A percentile compares a stretch with the other conserved stretches of the same genome.
phyloP scores from a whole-genome alignment of 2,113 vertebrate species.

The Morone chrysops region DNA sequence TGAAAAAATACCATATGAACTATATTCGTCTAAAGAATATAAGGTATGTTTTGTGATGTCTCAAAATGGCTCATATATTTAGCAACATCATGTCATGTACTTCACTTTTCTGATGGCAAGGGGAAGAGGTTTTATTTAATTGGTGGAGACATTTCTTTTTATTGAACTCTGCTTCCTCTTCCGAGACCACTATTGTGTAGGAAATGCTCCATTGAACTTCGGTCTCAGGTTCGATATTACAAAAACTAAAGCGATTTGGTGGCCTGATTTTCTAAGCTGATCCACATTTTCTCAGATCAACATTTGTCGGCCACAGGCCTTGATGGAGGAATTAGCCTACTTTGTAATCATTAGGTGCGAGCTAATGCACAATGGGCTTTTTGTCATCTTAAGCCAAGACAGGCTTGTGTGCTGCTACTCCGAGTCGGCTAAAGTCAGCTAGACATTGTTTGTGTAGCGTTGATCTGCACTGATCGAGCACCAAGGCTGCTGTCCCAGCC shows the following conservation, averaged over 20 bases:
- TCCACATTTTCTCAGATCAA: conserved; percentile 72
- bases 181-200: conserved; percentile 21
- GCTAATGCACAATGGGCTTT: conserved; percentile 63
- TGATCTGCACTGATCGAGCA: conserved; percentile 15
- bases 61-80: neutral
- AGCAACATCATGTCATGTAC: neutral
- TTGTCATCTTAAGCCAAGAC: conserved; percentile 56
- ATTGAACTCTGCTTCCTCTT: neutral
- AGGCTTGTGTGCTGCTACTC: conserved; percentile 17
- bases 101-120: neutral
- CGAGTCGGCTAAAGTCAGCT: conserved; percentile 44
- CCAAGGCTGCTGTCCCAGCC: neutral
- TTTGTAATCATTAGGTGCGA: conserved; percentile 62
- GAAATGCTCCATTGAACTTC: conserved; percentile 43
- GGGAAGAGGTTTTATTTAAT: neutral
- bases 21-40: neutral
- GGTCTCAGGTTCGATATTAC: conserved; percentile 50
- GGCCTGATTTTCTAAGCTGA: conserved; percentile 66
- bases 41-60: neutral
- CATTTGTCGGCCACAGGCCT: conserved; percentile 50
- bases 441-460: conserved; percentile 48
- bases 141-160: conserved; percentile 8
- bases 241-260: conserved; percentile 62
- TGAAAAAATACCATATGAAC: neutral
- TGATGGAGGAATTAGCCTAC: conserved; percentile 70